Evolutionary conservation across 2,113 vertebrate species (phyloP).

Genomic region (Panurus biarmicus): DNA sequence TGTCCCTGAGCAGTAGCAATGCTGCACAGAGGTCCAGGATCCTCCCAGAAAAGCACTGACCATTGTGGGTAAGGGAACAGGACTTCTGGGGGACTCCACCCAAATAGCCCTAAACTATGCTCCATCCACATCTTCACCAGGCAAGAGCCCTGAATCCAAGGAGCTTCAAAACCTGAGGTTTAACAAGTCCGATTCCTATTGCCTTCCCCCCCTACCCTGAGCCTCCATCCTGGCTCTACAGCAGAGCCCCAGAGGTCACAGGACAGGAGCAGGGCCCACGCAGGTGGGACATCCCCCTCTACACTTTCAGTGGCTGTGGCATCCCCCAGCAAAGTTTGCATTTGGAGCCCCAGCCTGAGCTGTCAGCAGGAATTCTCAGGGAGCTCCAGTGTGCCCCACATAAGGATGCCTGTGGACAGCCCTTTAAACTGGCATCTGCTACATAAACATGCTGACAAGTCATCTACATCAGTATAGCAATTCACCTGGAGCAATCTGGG

Average conservation of each 20-base stretch:
- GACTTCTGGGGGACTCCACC: not conserved
- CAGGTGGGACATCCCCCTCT: not conserved
- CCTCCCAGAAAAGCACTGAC: not conserved
- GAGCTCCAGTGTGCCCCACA: not conserved
- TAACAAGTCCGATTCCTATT: not conserved
- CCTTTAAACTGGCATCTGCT: not conserved
- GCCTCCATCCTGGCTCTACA: not conserved
- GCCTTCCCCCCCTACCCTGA: not conserved
- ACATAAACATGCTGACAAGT: not conserved
- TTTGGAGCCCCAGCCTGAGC: not conserved
- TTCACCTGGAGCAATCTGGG: not conserved
- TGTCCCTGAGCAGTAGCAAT: not conserved
- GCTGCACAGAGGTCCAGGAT: not conserved
- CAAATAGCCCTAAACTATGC: too few relatives aligned
- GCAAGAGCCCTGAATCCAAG: not conserved
- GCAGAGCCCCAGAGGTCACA: not conserved
- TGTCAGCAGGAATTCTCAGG: not conserved
- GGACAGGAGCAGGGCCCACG: not conserved
- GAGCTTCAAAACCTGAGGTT: not conserved
- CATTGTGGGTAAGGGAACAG: accelerated
- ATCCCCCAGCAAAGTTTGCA: not conserved
- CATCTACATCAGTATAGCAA: accelerated
- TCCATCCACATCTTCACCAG: not conserved
- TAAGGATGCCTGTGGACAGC: not conserved
- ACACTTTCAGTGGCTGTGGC: not conserved